Conservation (phyloP, 1,140 invertebrate genomes). For the Formica selysi region DNA sequence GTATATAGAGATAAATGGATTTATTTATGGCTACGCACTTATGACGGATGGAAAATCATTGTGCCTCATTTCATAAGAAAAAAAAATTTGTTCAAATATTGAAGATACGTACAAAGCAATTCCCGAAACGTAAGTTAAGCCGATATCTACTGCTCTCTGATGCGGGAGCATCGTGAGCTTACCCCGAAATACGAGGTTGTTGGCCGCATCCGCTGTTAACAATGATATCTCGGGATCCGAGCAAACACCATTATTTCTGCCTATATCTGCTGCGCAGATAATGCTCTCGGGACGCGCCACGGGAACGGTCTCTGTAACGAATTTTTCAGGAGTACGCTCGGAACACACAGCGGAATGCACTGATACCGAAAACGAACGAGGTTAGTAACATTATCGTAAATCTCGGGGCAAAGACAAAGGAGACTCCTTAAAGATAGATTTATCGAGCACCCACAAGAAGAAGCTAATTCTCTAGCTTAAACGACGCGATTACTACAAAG, state of each 20-base stretch:
- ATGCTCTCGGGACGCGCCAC: slow-evolving; percentile 14
- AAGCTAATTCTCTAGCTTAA: slow-evolving; percentile 52
- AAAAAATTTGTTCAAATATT: slow-evolving; percentile 26
- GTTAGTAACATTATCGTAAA: slow-evolving; percentile 71
- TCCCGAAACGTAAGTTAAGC: slow-evolving; percentile 46
- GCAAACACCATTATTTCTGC: slow-evolving; percentile 76
- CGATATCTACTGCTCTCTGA: background rate
- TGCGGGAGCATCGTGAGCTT: background rate
- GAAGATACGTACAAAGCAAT: background rate
- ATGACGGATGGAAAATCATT: background rate
- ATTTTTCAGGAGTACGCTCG: slow-evolving; percentile 66
- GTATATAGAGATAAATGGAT: too few species aligned
- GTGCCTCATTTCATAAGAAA: slow-evolving; percentile 14
- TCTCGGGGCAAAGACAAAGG: slow-evolving; percentile 32
- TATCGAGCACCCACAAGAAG: slow-evolving; percentile 39
- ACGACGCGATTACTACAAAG: slow-evolving; percentile 27
- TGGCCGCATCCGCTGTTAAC: slow-evolving; percentile 69
- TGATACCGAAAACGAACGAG: slow-evolving; percentile 65
- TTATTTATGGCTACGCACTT: too few species aligned
- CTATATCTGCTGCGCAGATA: slow-evolving; percentile 72
- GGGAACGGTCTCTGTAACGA: slow-evolving; percentile 65
- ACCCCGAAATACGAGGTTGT: slow-evolving; percentile 74
- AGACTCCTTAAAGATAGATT: slow-evolving; percentile 63
- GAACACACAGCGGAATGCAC: slow-evolving; percentile 8
- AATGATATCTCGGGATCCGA: slow-evolving; percentile 75